Percentiles rank a stretch among this genome's conserved stretches.
These are phyloP conservation scores for Columba janthina DNA, from an alignment of 2,113 vertebrate species.

Conservation along the genomic window DNA sequence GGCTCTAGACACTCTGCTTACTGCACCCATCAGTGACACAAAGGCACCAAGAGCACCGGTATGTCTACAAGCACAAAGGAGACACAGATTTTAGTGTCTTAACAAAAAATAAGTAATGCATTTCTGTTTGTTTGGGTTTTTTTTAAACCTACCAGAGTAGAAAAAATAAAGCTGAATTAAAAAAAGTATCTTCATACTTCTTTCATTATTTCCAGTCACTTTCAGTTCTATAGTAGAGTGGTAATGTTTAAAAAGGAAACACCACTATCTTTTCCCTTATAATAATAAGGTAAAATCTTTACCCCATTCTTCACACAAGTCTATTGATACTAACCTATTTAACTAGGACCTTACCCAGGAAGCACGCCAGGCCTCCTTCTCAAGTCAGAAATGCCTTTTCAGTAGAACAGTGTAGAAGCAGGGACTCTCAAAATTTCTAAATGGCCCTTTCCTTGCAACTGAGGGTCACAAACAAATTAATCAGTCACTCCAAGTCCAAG, in stretches of 20 bases:
- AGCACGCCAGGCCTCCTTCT: background rate
- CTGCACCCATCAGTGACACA: background rate
- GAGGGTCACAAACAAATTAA: background rate
- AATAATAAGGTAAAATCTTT: background rate
- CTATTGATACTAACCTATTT: background rate
- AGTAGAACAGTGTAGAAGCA: background rate
- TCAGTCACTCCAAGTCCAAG: background rate
- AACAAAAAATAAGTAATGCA: background rate
- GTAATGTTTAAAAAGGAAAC: background rate
- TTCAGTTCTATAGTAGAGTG: background rate
- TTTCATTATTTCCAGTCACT: background rate
- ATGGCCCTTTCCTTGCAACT: background rate
- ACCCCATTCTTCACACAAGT: background rate
- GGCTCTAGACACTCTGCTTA: background rate
- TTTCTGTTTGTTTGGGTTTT: background rate
- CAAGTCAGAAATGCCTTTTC: background rate
- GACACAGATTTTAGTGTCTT: rapidly evolving
- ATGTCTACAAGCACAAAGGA: background rate
- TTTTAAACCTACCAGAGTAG: background rate
- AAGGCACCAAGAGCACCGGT: background rate
- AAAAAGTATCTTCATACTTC: background rate
- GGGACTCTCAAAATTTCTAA: background rate
- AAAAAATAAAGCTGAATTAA: background rate
- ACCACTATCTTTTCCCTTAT: background rate
- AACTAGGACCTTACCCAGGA: background rate